Base-by-base conservation (phyloP, 1,140 invertebrate genomes). In the Drosophila leontia region DNA sequence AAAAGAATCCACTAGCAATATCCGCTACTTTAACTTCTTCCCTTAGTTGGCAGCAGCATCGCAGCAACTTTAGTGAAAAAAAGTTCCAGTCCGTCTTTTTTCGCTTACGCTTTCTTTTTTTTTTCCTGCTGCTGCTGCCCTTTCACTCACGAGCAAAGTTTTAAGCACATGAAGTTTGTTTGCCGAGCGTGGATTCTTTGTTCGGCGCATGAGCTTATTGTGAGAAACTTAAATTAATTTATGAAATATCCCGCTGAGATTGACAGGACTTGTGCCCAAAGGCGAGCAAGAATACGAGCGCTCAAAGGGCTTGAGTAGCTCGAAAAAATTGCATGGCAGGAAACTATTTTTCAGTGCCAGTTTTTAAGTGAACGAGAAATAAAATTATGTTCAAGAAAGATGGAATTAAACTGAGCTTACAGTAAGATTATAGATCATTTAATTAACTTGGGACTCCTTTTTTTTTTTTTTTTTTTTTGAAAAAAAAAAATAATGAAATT, bases 211-310 rank as follows among this genome's bases (percentile, higher is more conserved):
- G 59, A 80, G 78, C 68, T 84, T 80, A 81, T 88, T 88, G 67
- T 90, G 77, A 41, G 75, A 81, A 90, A 88, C 81, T 90, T 72
- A 90, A 90, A 85, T 88, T 88, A 90, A 88, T 85, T 88, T 88
- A 88, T 78, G 53, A 75, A 81, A 90, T 81, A 78, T 71, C 63
- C 68, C 65, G 69, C 61, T 23, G 59, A 77, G 76, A 87, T 82
- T 87, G 83, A 86, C 84, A 67, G 63, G 44, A 63, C 26, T 26
- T 48, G 39, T 15, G 75, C 41, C 62, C 19, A 45, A 23, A 45
- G 32, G n/a, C 39, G 12, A 39, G n/a, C 39, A 47, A 44, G 42
- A 69, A 39, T 29, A 15, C 29, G 7, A 44, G 19, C 15, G 12
- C 29, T 12, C 7, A 47, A 39, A 39, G 11, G n/a, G n/a, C 42